Evolutionary conservation across 1,140 invertebrate species (phyloP).

Genomic region (Tachypleus tridentatus): DNA sequence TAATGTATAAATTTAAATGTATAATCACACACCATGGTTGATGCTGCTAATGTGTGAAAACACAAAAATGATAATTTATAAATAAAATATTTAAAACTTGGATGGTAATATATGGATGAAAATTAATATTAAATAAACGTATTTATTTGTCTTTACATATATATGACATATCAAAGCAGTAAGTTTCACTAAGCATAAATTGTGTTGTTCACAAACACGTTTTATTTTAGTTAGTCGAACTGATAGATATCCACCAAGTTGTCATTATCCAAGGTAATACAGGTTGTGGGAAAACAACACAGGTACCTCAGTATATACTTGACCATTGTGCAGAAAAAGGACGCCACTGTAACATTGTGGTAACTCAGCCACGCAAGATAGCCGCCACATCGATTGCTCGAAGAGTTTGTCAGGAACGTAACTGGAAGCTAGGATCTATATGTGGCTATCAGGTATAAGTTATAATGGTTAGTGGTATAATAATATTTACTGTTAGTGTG

Average conservation of each 20-base stretch:
- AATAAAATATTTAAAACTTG: too few relatives aligned
- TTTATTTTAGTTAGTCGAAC: slow-evolving; percentile 47
- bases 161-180: too few relatives aligned
- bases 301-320: slow-evolving; percentile 83
- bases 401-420: slow-evolving; percentile 60
- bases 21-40: too few relatives aligned
- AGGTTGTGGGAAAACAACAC: slow-evolving; percentile 73
- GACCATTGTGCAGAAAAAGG: slow-evolving; percentile 55
- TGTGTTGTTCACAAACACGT: not conserved
- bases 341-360: slow-evolving; percentile 62
- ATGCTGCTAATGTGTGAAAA: too few relatives aligned
- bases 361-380: slow-evolving; percentile 69
- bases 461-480: slow-evolving; percentile 2
- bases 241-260: slow-evolving; percentile 74
- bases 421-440: slow-evolving; percentile 57
- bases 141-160: too few relatives aligned
- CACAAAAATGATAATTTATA: too few relatives aligned
- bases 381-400: slow-evolving; percentile 69
- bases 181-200: too few relatives aligned
- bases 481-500: slow-evolving; percentile 18
- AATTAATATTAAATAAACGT: too few relatives aligned
- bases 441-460: slow-evolving; percentile 60
- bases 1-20: too few relatives aligned
- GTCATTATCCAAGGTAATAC: slow-evolving; percentile 84
- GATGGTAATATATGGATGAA: too few relatives aligned